A percentile compares a stretch with the other conserved stretches of the same genome.
Evolutionary conservation across 1,140 invertebrate genomes (phyloP).

Genomic region (Drosophila nigrodunni): DNA sequence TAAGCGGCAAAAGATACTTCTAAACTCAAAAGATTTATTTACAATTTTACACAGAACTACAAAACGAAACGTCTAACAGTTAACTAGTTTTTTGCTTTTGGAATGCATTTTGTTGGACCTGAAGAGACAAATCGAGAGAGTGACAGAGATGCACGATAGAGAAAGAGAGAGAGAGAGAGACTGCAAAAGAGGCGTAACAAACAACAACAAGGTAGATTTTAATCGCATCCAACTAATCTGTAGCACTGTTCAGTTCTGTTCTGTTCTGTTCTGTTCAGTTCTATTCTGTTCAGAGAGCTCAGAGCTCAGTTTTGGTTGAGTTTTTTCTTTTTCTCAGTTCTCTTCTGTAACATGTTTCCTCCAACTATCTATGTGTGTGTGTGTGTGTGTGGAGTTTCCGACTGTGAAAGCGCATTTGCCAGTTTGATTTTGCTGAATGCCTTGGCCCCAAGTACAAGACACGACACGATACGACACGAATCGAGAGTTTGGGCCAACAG

Average conservation of each 20-base stretch:
- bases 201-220: conserved; percentile 76
- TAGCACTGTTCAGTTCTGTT: conserved; percentile 58
- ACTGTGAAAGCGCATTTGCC: conserved; percentile 51
- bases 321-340: conserved; percentile 20
- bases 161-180: conserved; percentile 1
- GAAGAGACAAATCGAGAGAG: not conserved
- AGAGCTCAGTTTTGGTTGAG: conserved; percentile 15
- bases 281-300: conserved; percentile 12
- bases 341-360: conserved; percentile 40
- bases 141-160: conserved; percentile 19
- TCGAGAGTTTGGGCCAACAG: conserved; percentile 19
- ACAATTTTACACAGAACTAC: conserved; percentile 45
- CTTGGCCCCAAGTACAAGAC: conserved; percentile 48
- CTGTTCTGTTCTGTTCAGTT: conserved; percentile 7
- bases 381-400: conserved; percentile 11
- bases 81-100: conserved; percentile 81
- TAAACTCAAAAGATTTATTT: conserved; percentile 46
- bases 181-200: conserved; percentile 54
- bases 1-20: conserved; percentile 20
- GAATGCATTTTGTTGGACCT: conserved; percentile 72
- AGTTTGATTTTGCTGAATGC: conserved; percentile 54
- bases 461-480: conserved; percentile 33
- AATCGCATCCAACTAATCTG: conserved; percentile 77
- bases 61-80: conserved; percentile 54
- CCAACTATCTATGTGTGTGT: conserved; percentile 21